These are phyloP conservation scores for Neolamprologus hecqui DNA, from an alignment of 2,113 vertebrate species.

Conservation along the genomic window DNA sequence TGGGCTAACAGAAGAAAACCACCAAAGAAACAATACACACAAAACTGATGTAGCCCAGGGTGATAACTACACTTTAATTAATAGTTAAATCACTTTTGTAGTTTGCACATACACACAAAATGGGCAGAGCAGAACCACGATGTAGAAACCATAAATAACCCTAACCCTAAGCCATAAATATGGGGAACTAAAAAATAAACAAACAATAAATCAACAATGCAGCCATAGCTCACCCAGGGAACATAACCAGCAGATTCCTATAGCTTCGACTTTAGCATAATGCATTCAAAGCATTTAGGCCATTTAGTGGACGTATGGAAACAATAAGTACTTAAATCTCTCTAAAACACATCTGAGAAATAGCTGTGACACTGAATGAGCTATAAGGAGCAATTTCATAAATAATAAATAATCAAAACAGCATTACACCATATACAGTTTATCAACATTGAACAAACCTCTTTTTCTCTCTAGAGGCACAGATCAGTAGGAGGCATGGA, in stretches of 20 bases:
- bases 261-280: not conserved
- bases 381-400: not conserved
- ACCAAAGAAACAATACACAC: not conserved
- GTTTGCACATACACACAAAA: not conserved
- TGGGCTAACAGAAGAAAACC: not conserved
- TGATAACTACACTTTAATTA: not conserved
- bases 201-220: not conserved
- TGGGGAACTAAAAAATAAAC: not conserved
- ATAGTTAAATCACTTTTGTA: not conserved
- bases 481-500: not conserved
- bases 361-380: not conserved
- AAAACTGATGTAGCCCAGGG: not conserved
- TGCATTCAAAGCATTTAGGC: not conserved
- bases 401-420: not conserved
- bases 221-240: not conserved
- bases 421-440: not conserved
- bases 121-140: not conserved
- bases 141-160: not conserved
- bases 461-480: not conserved
- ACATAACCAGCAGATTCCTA: not conserved
- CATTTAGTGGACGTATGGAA: not conserved
- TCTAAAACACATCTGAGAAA: not conserved
- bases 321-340: not conserved
- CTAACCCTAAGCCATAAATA: not conserved
- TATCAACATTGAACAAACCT: not conserved